Evolutionary conservation across 2,113 vertebrate genomes (phyloP).

Genomic region (Oophaga pumilio): DNA sequence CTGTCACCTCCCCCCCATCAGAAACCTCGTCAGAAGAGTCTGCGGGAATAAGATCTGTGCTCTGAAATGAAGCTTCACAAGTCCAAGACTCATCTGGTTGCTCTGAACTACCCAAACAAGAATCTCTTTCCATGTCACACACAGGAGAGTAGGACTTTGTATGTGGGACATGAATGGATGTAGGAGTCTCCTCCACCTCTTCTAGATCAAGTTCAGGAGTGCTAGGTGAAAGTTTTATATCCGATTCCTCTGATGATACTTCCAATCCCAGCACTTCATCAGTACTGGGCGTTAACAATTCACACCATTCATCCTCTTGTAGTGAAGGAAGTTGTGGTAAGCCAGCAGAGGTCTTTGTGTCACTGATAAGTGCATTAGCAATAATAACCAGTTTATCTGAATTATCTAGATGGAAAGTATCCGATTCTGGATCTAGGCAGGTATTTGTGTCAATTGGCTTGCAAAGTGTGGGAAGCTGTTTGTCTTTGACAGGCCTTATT

Average conservation of each 20-base stretch:
- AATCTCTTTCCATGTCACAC: neutral
- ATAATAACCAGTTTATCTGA: neutral
- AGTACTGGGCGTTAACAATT: neutral
- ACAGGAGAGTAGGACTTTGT: slow-evolving; percentile 16
- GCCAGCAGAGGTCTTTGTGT: neutral
- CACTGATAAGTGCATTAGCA: neutral
- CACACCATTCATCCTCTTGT: neutral
- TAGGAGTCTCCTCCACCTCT: neutral
- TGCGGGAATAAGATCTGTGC: neutral
- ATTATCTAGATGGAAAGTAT: neutral
- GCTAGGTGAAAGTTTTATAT: neutral
- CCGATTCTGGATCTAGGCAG: neutral
- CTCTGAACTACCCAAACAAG: slow-evolving; percentile 18
- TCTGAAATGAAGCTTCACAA: slow-evolving; percentile 19
- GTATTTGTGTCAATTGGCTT: neutral
- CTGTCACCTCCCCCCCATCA: neutral
- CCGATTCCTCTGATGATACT: neutral
- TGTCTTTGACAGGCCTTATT: neutral
- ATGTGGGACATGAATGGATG: neutral
- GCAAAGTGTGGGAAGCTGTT: neutral
- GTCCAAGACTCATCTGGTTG: slow-evolving; percentile 11
- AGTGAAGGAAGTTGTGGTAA: neutral
- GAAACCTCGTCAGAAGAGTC: slow-evolving; percentile 17
- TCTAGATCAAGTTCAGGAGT: neutral
- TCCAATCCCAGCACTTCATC: neutral